Evolutionary conservation across 2,113 vertebrate species (phyloP), one percentile per base, ranked within the genome.

Genomic region (Apaloderma vittatum): DNA sequence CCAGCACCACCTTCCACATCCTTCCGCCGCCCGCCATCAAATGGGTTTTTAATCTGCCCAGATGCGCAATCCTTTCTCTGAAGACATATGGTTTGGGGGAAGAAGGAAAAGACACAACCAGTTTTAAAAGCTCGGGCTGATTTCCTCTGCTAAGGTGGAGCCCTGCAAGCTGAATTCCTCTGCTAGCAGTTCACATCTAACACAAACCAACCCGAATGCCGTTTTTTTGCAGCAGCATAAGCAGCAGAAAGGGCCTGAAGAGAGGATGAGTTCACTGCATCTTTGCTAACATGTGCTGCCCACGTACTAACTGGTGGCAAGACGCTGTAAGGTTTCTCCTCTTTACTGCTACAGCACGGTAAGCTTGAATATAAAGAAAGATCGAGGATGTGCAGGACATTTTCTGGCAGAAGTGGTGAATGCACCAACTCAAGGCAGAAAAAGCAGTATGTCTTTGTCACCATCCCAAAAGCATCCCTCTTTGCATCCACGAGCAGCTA

Each of bases 31-130:
- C 51, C 2, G 1, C 24, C 30, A 8, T 15, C 13, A 90, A 95
- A 92, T n/a, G 32, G 57, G 61, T 78, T 97, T 77, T 88, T 73
- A 78, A 58, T 91, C 70, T 90, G 86, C 66, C 66, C 59, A 88
- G 54, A 95, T 72, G 29, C 9, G 2, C 58, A 79, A 68, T 27
- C 54, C 83, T 84, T 65, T 10, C 57, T 89, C 80, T 15, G 2
- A 94, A 91, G 70, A 57, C 40, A 43, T 7, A 88, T 0, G 2
- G 61, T 70, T 49, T 82, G 59, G 26, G 23, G 23, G 57, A 55
- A 79, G 66, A 73, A 75, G 9, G 21, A 19, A 90, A 91, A 86
- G 93, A 74, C 4, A 85, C 29, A 74, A 27, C 11, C 12, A 29
- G 29, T 88, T 93, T 84, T 62, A 94, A 92, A 92, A 95, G 75